Evolutionary conservation across 2,113 vertebrate genomes (phyloP).

Genomic region (Petaurus breviceps): DNA sequence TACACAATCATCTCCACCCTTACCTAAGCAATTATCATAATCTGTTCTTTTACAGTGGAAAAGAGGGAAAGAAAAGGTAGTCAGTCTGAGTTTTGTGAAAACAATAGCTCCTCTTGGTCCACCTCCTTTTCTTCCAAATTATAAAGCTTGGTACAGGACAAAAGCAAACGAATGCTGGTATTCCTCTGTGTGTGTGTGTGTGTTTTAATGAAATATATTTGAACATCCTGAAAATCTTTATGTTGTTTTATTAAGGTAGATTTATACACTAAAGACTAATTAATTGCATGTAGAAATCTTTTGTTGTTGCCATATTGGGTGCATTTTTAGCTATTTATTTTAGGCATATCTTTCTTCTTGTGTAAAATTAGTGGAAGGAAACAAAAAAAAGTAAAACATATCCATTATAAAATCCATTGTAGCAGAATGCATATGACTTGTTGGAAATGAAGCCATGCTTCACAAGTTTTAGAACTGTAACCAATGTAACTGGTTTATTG

Average conservation of each 20-base stretch:
- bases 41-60: not conserved
- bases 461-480: not conserved
- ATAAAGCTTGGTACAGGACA: not conserved
- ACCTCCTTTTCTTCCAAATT: not conserved
- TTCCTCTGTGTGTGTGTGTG: not conserved
- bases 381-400: not conserved
- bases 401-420: not conserved
- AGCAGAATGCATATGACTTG: not conserved
- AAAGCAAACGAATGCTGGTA: not conserved
- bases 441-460: not conserved
- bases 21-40: not conserved
- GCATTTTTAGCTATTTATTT: not conserved
- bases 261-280: not conserved
- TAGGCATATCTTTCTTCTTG: not conserved
- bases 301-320: not conserved
- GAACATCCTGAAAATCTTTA: not conserved
- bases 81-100: not conserved
- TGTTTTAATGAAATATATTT: not conserved
- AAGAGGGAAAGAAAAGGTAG: not conserved
- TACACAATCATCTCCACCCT: not conserved
- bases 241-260: not conserved
- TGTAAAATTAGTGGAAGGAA: not conserved
- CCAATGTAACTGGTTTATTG: not conserved
- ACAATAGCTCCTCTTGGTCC: too few relatives aligned
- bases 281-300: not conserved